Evolutionary conservation across 2,113 vertebrate genomes (phyloP).

Genomic region (Tachysurus fulvidraco): DNA sequence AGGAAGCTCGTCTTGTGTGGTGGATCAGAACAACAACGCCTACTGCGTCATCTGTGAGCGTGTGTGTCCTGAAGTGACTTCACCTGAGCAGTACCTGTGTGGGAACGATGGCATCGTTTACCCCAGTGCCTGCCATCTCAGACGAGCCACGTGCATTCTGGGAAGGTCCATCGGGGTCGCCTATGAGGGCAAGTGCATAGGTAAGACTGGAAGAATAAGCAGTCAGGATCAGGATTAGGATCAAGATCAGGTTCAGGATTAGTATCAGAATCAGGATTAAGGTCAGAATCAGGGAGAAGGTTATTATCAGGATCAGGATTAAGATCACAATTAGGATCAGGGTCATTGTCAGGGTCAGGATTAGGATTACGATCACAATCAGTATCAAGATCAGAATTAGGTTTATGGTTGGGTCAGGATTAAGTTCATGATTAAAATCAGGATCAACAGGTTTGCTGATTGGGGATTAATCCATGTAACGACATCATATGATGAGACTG

Average conservation of each 20-base stretch:
- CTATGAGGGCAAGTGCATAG: constrained; percentile 87
- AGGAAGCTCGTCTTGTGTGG: constrained; percentile 82
- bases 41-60: constrained; percentile 87
- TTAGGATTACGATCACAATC: no score
- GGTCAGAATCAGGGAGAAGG: no score
- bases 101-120: constrained; percentile 87
- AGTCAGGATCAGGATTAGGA: neutral
- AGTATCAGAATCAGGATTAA: no score
- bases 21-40: constrained; percentile 87
- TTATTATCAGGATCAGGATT: no score
- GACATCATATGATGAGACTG: neutral
- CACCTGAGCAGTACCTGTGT: constrained; percentile 82
- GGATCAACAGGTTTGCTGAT: neutral
- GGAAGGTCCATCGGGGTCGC: constrained; percentile 87
- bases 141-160: constrained; percentile 85
- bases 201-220: constrained; percentile 63
- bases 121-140: constrained; percentile 83
- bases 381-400: no score
- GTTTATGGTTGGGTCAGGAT: no score
- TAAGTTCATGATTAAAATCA: no score
- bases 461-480: neutral
- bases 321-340: no score
- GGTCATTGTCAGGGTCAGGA: no score
- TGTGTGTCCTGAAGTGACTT: constrained; percentile 82
- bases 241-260: neutral